Conservation (phyloP, 2,113 vertebrate genomes). For the Porphyrio hochstetteri region DNA sequence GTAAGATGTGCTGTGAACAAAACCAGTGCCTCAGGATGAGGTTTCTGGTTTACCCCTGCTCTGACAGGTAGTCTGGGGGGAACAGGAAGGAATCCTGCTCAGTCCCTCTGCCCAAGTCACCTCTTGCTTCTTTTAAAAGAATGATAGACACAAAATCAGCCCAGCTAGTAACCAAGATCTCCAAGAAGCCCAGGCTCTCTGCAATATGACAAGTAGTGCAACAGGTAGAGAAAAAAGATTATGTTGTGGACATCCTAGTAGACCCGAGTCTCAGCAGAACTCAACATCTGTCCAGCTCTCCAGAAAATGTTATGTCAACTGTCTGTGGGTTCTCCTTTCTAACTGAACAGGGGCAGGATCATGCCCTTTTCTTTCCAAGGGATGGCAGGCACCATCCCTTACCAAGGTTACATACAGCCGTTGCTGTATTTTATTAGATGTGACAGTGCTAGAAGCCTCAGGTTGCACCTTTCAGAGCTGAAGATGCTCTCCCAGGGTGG, state of each 20-base stretch:
- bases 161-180: background rate
- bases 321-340: background rate
- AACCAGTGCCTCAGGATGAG: rapidly evolving
- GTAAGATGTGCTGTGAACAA: background rate
- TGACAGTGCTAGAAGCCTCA: background rate
- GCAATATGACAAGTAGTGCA: background rate
- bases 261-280: background rate
- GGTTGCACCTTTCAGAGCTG: background rate
- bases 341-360: background rate
- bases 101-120: background rate
- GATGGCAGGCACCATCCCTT: background rate
- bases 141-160: background rate
- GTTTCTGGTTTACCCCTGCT: background rate
- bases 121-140: background rate
- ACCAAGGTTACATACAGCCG: background rate
- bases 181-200: background rate
- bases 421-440: background rate
- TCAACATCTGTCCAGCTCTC: background rate
- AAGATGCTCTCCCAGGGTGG: background rate
- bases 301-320: background rate
- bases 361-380: background rate
- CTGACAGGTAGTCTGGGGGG: background rate
- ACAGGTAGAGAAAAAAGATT: background rate
- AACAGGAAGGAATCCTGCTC: background rate
- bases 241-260: background rate